A percentile compares a stretch with the other conserved stretches of the same genome.
Conservation (phyloP, 2,113 vertebrate species). For the Athene cunicularia region DNA sequence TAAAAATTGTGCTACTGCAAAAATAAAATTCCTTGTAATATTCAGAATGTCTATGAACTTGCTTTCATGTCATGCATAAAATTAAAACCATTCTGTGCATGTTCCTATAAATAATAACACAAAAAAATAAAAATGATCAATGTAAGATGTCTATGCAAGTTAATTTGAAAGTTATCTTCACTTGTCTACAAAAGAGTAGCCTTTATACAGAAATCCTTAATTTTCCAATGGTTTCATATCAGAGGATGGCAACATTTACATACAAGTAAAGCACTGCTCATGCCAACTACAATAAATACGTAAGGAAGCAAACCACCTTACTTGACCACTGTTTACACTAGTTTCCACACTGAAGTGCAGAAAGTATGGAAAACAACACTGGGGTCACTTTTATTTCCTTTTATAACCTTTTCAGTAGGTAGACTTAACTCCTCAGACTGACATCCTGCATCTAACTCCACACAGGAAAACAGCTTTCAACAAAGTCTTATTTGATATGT, state of each 20-base stretch:
- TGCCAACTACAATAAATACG: neutral
- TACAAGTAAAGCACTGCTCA: neutral
- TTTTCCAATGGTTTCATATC: neutral
- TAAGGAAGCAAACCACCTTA: neutral
- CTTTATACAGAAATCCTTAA: neutral
- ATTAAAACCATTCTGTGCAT: neutral
- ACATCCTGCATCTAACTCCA: neutral
- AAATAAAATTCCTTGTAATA: neutral
- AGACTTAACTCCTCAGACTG: neutral
- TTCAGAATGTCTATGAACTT: neutral
- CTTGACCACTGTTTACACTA: neutral
- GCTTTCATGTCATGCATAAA: neutral
- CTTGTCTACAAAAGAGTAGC: neutral
- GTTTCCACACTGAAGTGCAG: neutral
- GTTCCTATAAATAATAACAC: neutral
- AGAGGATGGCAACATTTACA: neutral
- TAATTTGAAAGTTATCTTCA: neutral
- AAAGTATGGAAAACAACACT: neutral
- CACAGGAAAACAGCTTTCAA: neutral
- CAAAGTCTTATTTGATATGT: neutral
- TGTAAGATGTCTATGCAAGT: neutral
- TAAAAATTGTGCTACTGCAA: slow-evolving; percentile 1
- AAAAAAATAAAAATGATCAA: neutral
- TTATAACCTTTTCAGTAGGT: neutral
- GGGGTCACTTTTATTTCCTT: neutral